These are phyloP conservation scores for Tethea ocularis DNA, from an alignment of 2,888 invertebrate genomes.

Conservation along the genomic window DNA sequence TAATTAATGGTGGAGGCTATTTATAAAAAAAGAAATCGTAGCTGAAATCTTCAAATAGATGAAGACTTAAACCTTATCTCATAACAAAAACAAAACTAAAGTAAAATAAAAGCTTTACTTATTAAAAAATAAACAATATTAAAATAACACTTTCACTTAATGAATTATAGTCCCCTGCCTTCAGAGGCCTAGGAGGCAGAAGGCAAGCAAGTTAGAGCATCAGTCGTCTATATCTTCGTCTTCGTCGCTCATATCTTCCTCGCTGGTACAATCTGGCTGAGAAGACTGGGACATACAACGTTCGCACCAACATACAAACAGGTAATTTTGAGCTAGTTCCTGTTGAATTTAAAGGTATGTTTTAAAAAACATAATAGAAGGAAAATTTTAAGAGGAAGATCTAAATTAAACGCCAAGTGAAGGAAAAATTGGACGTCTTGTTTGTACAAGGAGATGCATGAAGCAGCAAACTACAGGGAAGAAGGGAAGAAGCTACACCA, in stretches of 20 bases:
- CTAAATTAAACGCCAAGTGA: too few species aligned
- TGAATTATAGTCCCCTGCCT: constrained; percentile 20
- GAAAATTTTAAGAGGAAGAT: too few species aligned
- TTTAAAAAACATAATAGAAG: too few species aligned
- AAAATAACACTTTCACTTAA: constrained; percentile 8
- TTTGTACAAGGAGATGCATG: too few species aligned
- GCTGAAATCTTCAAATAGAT: too few species aligned
- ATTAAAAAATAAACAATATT: constrained; percentile 1
- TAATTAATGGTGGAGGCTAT: too few species aligned
- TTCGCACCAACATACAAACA: constrained; percentile 92
- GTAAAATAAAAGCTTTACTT: background rate
- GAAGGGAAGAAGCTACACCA: too few species aligned
- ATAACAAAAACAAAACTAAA: background rate
- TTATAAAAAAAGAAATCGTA: too few species aligned
- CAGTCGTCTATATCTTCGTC: constrained; percentile 77
- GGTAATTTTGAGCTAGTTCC: constrained; percentile 89
- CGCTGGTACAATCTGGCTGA: constrained; percentile 92
- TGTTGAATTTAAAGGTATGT: constrained; percentile 23
- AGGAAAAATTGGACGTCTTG: too few species aligned
- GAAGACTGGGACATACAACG: constrained; percentile 89
- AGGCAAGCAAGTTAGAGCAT: constrained; percentile 78
- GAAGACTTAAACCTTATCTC: too few species aligned
- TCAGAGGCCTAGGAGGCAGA: constrained; percentile 75
- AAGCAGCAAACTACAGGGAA: too few species aligned
- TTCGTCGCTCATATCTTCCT: constrained; percentile 88